A percentile compares a stretch with the other conserved stretches of the same genome.
Evolutionary conservation across 1,140 invertebrate species (phyloP).

Genomic region (Meloidogyne floridensis): DNA sequence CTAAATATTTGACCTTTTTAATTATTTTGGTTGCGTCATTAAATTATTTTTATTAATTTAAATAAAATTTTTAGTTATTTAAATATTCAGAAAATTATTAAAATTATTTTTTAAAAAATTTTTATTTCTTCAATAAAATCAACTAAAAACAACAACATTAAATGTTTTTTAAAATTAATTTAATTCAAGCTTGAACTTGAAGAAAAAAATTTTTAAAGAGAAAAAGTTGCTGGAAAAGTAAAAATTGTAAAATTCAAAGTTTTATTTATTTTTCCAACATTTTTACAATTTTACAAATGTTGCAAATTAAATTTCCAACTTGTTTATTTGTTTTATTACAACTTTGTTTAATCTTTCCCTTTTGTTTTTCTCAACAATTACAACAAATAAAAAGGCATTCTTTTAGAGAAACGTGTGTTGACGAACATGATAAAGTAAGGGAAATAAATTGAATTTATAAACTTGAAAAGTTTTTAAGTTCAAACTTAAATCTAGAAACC

Average conservation of each 20-base stretch:
- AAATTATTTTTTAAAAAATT: neutral
- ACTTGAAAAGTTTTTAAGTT: neutral
- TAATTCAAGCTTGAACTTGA: too few relatives aligned
- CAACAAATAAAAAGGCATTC: constrained; percentile 11
- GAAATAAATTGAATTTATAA: neutral
- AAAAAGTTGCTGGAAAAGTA: too few relatives aligned
- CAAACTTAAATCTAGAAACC: too few relatives aligned
- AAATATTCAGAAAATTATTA: neutral
- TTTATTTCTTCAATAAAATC: neutral
- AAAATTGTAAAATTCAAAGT: neutral
- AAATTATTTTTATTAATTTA: neutral
- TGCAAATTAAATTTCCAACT: neutral
- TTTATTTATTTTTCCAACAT: neutral
- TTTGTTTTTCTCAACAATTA: neutral
- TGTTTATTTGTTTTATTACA: neutral
- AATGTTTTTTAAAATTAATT: too few relatives aligned
- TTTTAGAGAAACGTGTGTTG: constrained; percentile 26
- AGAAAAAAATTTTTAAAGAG: too few relatives aligned
- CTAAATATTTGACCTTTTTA: too few relatives aligned
- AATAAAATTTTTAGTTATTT: neutral
- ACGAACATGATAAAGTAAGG: constrained; percentile 22
- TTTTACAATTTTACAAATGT: neutral
- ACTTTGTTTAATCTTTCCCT: neutral
- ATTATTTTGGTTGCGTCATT: neutral
- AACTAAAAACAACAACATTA: neutral